Evolutionary conservation across 2,888 invertebrate genomes (phyloP).

Genomic region (Lumbricus terrestris): DNA sequence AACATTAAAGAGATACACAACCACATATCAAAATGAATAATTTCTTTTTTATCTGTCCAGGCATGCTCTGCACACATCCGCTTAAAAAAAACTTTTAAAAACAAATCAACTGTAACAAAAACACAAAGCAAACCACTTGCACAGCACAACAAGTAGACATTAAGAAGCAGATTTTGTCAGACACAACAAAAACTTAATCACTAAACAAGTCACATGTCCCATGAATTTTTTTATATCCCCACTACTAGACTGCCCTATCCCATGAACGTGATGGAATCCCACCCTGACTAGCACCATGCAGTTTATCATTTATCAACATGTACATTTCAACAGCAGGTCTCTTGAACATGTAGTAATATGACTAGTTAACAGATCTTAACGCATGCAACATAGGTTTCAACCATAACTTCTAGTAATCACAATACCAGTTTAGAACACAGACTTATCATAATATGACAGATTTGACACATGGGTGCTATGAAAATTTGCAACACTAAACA

Average conservation of each 20-base stretch:
- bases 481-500: background rate
- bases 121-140: background rate
- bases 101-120: background rate
- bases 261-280: background rate
- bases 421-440: background rate
- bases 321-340: background rate
- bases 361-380: background rate
- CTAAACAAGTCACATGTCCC: background rate
- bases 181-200: background rate
- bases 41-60: too few species aligned
- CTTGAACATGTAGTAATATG: background rate
- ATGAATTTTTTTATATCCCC: background rate
- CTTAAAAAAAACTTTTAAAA: too few species aligned
- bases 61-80: too few species aligned
- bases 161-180: background rate
- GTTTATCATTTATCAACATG: background rate
- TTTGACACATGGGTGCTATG: background rate
- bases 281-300: background rate
- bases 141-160: background rate
- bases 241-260: background rate
- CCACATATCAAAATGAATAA: too few species aligned
- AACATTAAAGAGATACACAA: too few species aligned
- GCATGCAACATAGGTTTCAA: background rate
- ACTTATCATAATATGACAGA: background rate
- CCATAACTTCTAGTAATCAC: background rate